phyloP scores from a whole-genome alignment of 2,888 invertebrate species.

The Kryphioiulus occultus region DNA sequence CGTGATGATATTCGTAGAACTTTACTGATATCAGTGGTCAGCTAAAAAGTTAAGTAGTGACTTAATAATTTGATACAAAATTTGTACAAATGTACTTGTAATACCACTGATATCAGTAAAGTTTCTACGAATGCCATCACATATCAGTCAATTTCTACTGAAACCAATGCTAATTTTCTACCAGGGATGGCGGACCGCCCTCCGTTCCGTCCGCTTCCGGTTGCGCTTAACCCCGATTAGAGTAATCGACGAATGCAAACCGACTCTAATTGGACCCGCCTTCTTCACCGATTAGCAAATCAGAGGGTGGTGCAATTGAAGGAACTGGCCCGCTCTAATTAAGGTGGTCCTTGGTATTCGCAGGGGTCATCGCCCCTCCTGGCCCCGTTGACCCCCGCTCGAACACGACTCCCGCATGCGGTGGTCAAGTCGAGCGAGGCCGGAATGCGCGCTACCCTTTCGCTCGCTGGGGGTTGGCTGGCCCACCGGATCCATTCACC shows the following conservation, averaged over 20 bases:
- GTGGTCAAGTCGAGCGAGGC: background rate
- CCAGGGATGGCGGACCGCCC: no score
- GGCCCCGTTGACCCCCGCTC: conserved; percentile 7
- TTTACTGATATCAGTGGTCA: no score
- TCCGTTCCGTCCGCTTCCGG: no score
- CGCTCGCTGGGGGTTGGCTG: background rate
- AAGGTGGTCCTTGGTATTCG: background rate
- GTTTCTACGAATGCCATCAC: no score
- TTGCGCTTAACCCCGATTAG: background rate
- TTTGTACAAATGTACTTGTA: no score
- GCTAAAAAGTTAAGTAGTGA: no score
- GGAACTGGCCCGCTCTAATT: background rate
- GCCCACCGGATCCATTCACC: background rate
- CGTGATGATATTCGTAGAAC: no score
- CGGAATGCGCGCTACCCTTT: conserved; percentile 2
- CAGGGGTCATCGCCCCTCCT: background rate
- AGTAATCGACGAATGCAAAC: background rate
- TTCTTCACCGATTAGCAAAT: background rate
- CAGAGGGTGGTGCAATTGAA: no score
- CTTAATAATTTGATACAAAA: no score
- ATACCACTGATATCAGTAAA: no score
- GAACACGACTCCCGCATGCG: background rate
- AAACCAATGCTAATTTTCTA: no score
- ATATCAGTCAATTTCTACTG: no score
- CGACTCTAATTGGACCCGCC: background rate